Conservation (phyloP, 2,113 vertebrate species). For the Mixornis gularis region DNA sequence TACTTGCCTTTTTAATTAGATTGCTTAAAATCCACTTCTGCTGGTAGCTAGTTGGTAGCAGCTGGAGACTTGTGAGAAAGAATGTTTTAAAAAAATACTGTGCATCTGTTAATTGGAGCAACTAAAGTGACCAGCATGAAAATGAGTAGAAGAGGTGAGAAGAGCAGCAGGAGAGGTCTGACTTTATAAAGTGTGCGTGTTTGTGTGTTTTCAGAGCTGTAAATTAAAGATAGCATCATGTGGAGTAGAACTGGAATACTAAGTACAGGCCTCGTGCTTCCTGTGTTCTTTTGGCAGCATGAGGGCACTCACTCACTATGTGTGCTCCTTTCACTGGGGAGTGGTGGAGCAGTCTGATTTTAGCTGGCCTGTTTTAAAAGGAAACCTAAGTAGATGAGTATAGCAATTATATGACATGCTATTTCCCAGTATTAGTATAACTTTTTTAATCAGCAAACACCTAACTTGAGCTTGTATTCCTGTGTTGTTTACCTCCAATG, state of each 20-base stretch:
- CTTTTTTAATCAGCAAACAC: not conserved
- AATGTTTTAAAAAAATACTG: constrained; percentile 1
- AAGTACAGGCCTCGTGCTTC: not conserved
- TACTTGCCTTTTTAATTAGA: not conserved
- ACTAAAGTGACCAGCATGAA: not conserved
- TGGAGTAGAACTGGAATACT: not conserved
- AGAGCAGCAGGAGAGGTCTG: not conserved
- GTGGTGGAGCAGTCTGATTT: not conserved
- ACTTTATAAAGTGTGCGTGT: not conserved
- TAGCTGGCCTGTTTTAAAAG: not conserved
- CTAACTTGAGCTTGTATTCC: not conserved
- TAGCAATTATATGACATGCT: not conserved
- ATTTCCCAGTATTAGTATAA: not conserved
- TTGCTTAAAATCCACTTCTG: not conserved
- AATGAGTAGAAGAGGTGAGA: not conserved
- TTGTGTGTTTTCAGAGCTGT: constrained; percentile 18
- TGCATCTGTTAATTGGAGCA: not conserved
- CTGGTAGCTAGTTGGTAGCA: constrained; percentile 4
- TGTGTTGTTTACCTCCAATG: not conserved
- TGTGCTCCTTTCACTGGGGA: not conserved
- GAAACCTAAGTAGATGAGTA: not conserved
- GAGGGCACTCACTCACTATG: not conserved
- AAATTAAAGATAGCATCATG: constrained; percentile 17
- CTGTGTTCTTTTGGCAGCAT: not conserved
- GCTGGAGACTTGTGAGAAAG: not conserved